Percentiles rank a stretch among this genome's conserved stretches.
Evolutionary conservation across 2,113 vertebrate species (phyloP).

Genomic region (Thamnophis sirtalis): DNA sequence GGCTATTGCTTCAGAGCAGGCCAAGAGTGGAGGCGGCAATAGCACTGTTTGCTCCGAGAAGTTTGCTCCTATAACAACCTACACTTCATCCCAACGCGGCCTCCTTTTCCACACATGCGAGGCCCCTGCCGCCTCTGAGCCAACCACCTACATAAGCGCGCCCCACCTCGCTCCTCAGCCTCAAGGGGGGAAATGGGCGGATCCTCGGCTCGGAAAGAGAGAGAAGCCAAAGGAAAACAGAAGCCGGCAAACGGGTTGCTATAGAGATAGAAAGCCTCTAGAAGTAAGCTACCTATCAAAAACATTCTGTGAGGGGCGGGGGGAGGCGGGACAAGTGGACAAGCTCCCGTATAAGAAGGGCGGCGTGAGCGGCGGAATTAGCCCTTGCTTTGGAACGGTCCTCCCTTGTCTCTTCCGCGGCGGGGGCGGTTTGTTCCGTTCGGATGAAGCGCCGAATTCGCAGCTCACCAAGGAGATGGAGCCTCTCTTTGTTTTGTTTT

Average conservation of each 20-base stretch:
- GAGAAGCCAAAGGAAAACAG: neutral
- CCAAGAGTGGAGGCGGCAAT: neutral
- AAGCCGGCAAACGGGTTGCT: neutral
- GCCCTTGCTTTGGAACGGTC: neutral
- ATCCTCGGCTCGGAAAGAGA: neutral
- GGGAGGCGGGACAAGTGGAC: too few relatives aligned
- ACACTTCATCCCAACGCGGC: neutral
- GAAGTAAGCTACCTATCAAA: neutral
- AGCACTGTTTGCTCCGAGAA: neutral
- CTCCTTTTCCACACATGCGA: neutral
- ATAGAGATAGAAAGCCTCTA: neutral
- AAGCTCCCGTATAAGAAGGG: neutral
- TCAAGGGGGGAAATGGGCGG: neutral
- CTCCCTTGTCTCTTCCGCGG: neutral
- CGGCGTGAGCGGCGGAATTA: neutral
- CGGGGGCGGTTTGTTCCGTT: neutral
- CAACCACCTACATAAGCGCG: neutral
- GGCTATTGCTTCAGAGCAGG: neutral
- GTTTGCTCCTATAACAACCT: neutral
- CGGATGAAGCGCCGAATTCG: neutral
- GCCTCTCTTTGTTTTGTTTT: too few relatives aligned
- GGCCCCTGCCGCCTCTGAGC: neutral
- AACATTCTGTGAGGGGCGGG: too few relatives aligned
- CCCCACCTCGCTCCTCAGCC: neutral
- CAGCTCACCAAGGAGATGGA: neutral